Conservation (phyloP, 2,888 invertebrate genomes). For the Sesamia inferens region DNA sequence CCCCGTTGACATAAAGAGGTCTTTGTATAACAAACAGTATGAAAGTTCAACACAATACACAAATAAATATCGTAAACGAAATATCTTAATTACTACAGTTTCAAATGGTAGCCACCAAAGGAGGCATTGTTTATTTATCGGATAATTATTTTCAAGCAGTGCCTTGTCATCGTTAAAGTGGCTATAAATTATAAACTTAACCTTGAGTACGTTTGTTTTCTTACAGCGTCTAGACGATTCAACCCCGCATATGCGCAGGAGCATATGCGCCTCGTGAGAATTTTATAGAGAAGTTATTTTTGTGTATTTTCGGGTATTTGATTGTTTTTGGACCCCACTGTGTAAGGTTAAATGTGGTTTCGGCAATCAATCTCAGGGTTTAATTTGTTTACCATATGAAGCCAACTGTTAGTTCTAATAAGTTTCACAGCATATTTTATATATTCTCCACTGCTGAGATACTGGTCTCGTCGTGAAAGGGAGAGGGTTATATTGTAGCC, state of each 20-base stretch:
- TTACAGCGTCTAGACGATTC: constrained; percentile 77
- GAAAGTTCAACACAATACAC: constrained; percentile 34
- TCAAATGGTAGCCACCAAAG: constrained; percentile 60
- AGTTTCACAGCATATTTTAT: neutral
- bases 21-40: constrained; percentile 25
- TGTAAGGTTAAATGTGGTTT: constrained; percentile 25
- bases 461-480: neutral
- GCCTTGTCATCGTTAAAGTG: constrained; percentile 84
- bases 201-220: constrained; percentile 87
- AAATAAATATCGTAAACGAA: constrained; percentile 45
- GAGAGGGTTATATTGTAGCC: neutral
- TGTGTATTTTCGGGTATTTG: constrained; percentile 47
- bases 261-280: constrained; percentile 81
- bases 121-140: constrained; percentile 80
- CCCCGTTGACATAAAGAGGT: constrained; percentile 14
- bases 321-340: constrained; percentile 55
- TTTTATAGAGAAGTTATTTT: constrained; percentile 62
- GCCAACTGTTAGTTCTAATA: neutral
- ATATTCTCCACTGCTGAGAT: neutral
- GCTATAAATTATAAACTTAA: constrained; percentile 88
- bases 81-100: constrained; percentile 49
- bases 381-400: too few species aligned
- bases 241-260: constrained; percentile 49
- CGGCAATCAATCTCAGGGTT: neutral
- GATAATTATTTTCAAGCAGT: constrained; percentile 77